Percentiles rank a stretch among this genome's conserved stretches.
These are phyloP conservation scores for Eudyptes chrysolophus DNA, from an alignment of 2,113 vertebrate genomes.

Conservation along the genomic window DNA sequence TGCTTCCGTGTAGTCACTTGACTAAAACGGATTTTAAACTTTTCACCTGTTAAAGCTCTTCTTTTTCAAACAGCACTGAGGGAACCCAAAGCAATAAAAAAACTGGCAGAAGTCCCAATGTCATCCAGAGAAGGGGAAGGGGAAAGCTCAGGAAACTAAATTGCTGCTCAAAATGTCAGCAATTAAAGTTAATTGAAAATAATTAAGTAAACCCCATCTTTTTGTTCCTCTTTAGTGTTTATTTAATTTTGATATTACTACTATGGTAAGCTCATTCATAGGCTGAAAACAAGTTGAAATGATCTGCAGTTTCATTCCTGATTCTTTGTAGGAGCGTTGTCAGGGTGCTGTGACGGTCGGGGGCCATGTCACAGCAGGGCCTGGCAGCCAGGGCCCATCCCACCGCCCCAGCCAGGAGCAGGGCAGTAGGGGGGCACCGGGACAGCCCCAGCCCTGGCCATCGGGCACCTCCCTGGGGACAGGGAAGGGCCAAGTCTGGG, in stretches of 20 bases:
- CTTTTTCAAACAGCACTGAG: neutral
- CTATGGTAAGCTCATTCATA: neutral
- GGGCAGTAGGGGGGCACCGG: accelerated
- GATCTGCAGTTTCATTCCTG: neutral
- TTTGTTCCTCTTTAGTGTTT: neutral
- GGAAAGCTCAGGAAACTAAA: neutral
- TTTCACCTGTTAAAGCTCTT: slow-evolving; percentile 13
- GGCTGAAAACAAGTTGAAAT: neutral
- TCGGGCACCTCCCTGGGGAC: accelerated
- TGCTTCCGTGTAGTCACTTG: neutral
- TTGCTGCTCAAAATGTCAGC: slow-evolving; percentile 21
- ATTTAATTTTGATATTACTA: neutral
- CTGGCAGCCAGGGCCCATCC: neutral
- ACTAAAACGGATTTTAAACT: slow-evolving; percentile 31
- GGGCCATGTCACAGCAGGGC: accelerated
- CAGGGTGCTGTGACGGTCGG: too few species aligned
- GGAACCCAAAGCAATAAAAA: neutral
- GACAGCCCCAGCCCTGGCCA: neutral
- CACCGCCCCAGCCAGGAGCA: accelerated
- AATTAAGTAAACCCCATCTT: neutral
- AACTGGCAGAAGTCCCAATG: neutral
- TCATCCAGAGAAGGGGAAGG: neutral
- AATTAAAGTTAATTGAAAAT: slow-evolving; percentile 60
- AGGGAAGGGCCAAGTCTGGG: accelerated
- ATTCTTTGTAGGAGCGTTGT: neutral